Evolutionary conservation across 2,888 invertebrate species (phyloP).

Genomic region (Seira sanloemensis): DNA sequence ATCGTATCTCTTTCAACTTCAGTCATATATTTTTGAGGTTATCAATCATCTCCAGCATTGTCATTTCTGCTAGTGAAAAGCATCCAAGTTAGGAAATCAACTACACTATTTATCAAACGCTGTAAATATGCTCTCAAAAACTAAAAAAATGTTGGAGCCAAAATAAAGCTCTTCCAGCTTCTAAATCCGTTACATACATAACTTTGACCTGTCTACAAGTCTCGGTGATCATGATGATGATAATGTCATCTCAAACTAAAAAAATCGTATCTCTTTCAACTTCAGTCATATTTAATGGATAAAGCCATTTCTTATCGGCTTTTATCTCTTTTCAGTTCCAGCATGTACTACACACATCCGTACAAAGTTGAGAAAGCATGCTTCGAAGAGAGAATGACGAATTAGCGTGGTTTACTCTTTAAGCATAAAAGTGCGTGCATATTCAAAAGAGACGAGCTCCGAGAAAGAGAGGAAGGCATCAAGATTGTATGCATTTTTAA

Average conservation of each 20-base stretch:
- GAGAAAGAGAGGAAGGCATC: background rate
- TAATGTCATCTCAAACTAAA: background rate
- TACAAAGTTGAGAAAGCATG: background rate
- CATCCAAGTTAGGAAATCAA: constrained; percentile 1
- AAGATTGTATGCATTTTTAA: constrained; percentile 29
- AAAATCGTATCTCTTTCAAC: background rate
- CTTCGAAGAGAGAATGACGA: background rate
- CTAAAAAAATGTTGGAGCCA: background rate
- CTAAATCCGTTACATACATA: too few species aligned
- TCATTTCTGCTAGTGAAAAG: background rate
- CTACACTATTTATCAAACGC: background rate
- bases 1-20: background rate
- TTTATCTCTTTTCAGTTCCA: background rate
- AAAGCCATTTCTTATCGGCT: background rate
- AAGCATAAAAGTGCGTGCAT: background rate
- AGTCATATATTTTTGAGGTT: background rate
- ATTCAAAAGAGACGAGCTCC: background rate
- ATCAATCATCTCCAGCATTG: constrained; percentile 8
- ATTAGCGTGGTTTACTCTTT: background rate
- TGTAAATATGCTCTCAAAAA: background rate
- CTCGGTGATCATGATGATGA: constrained; percentile 12
- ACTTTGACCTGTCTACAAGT: background rate
- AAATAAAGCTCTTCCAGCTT: too few species aligned
- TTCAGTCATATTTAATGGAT: constrained; percentile 13
- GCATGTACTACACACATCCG: background rate